phyloP scores from a whole-genome alignment of 2,113 vertebrate species.

The Myanophis thanlyinensis region DNA sequence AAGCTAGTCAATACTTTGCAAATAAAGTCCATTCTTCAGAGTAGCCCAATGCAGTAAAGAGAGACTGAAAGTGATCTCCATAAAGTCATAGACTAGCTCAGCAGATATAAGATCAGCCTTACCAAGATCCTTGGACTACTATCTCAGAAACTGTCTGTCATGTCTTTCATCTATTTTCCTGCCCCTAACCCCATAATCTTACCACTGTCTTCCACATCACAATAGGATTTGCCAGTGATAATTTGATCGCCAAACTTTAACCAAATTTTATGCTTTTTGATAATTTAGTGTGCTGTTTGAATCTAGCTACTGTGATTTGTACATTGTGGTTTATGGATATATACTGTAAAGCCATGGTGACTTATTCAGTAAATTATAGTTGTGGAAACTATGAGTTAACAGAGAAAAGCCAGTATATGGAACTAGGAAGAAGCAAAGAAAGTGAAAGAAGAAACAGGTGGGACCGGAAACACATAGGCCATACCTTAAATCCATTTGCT shows the following conservation, averaged over 20 bases:
- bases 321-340: neutral
- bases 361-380: neutral
- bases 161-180: neutral
- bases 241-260: neutral
- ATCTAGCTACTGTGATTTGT: neutral
- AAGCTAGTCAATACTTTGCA: conserved; percentile 6
- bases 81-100: neutral
- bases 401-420: neutral
- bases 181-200: neutral
- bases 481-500: neutral
- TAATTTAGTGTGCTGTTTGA: neutral
- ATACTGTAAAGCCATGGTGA: neutral
- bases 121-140: neutral
- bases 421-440: neutral
- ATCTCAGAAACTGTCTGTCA: neutral
- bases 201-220: neutral
- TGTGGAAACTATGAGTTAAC: neutral
- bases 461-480: too few relatives aligned
- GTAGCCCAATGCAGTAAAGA: accelerated
- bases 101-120: neutral
- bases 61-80: neutral
- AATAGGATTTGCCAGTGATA: neutral
- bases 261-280: neutral
- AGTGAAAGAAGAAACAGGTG: neutral
- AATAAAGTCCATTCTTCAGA: neutral